phyloP scores from a whole-genome alignment of 2,113 vertebrate genomes.

The Gadus macrocephalus region DNA sequence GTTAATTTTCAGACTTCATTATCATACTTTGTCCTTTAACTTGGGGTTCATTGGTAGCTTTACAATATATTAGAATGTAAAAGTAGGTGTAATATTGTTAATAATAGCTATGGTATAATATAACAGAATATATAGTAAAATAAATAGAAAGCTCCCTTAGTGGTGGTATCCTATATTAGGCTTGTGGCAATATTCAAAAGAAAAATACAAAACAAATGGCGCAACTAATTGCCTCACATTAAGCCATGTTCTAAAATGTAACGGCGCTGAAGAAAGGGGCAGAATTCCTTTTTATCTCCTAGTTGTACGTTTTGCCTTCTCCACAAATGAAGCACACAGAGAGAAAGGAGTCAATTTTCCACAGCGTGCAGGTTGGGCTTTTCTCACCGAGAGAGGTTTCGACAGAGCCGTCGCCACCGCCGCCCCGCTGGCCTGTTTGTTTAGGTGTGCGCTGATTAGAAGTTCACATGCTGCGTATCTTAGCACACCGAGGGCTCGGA shows the following conservation, averaged over 20 bases:
- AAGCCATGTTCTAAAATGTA: slow-evolving; percentile 48
- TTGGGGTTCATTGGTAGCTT: too few relatives aligned
- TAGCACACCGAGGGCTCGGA: slow-evolving; percentile 54
- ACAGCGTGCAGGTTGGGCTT: slow-evolving; percentile 67
- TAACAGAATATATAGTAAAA: too few relatives aligned
- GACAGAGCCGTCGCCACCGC: slow-evolving; percentile 47
- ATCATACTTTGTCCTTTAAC: too few relatives aligned
- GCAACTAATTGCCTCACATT: slow-evolving; percentile 39
- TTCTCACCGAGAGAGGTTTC: slow-evolving; percentile 75
- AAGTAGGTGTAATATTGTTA: too few relatives aligned
- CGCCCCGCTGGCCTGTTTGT: slow-evolving; percentile 72
- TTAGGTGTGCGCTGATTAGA: slow-evolving; percentile 79
- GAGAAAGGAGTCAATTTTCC: slow-evolving; percentile 36
- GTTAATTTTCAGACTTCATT: too few relatives aligned
- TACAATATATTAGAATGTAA: too few relatives aligned
- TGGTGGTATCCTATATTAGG: too few relatives aligned
- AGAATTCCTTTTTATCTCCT: neutral
- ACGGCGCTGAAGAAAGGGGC: slow-evolving; percentile 29
- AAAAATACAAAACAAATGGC: slow-evolving; percentile 45
- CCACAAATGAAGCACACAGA: slow-evolving; percentile 47
- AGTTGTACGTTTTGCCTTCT: slow-evolving; percentile 31
- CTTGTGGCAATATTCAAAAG: too few relatives aligned
- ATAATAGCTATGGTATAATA: too few relatives aligned
- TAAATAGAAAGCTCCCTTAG: too few relatives aligned
- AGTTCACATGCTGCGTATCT: slow-evolving; percentile 73